phyloP scores from a whole-genome alignment of 2,797 vertebrate genomes.

The Chiroxiphia lanceolata region DNA sequence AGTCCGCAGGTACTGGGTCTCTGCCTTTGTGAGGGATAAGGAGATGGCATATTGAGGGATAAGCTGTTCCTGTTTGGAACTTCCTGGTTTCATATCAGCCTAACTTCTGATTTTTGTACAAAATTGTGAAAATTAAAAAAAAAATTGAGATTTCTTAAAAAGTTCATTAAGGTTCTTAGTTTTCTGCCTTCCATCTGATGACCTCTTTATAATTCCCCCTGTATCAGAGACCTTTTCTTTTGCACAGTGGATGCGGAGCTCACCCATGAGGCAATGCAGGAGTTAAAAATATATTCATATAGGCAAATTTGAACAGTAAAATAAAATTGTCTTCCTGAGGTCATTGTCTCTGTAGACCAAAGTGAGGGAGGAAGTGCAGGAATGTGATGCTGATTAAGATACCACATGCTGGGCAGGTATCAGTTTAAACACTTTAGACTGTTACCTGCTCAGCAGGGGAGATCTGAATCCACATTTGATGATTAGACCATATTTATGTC shows the following conservation, averaged over 20 bases:
- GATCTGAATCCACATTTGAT: conserved; percentile 56
- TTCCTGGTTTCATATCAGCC: background rate
- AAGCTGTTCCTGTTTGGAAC: background rate
- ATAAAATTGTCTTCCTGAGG: conserved; percentile 58
- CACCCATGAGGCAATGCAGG: background rate
- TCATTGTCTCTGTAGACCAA: conserved; percentile 57
- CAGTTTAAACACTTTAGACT: conserved; percentile 72
- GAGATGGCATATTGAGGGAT: background rate
- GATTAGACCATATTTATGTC: conserved; percentile 67
- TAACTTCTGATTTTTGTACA: background rate
- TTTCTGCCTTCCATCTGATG: background rate
- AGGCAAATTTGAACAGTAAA: conserved; percentile 52
- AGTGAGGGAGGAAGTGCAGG: conserved; percentile 44
- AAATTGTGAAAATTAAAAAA: background rate
- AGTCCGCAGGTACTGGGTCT: fast-evolving
- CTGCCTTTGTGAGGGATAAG: background rate
- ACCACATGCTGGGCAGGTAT: conserved; percentile 68
- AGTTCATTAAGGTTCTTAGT: background rate
- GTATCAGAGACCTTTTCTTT: background rate
- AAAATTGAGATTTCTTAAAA: background rate
- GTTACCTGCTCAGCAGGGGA: conserved; percentile 65
- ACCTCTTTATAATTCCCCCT: background rate
- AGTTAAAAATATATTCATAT: conserved; percentile 59
- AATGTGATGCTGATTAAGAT: conserved; percentile 69
- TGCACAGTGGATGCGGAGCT: background rate